Base-by-base conservation (phyloP, 2,888 invertebrate genomes). In the Andrena praecox region DNA sequence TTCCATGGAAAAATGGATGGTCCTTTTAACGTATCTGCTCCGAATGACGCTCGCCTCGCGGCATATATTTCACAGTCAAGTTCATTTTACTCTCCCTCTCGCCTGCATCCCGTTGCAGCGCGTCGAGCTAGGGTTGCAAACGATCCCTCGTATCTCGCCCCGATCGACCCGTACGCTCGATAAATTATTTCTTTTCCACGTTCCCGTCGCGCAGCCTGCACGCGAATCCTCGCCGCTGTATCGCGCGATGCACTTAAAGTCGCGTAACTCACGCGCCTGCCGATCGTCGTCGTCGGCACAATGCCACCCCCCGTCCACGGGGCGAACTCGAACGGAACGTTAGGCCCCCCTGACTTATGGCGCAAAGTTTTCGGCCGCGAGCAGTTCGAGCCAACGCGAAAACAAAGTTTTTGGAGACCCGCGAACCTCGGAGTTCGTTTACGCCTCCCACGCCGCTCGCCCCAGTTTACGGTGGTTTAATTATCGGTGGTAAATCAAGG, bases 401-500 rank as follows among this genome's bases (percentile, higher is more conserved):
- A 88, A 80, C 80, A 88, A 91, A 91, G 87, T 91, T 91, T 90
- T 90, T 87, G 89, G 90, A 78, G 87, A 89, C 86, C 84, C 50
- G 66, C 16, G 56, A 29, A n/a, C 68, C 33, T 64, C 69, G 69
- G 62, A 54, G 78, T 62, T 48, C 85, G 85, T 83, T 82, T 83
- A 77, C 84, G 66, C 76, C 76, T 70, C 64, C 78, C 66, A 31
- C 77, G 70, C 31, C 66, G 20, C 80, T 68, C 80, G 67, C 72
- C 76, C 77, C 74, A 80, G 84, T 89, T 92, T 91, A 91, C 91
- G 89, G 88, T 91, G 91, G 89, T 93, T 93, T 93, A 93, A 93
- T 93, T 93, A 93, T 93, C 90, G 90, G 91, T 88, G 91, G 91
- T 92, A 92, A 92, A 92, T 92, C 91, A 91, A 82, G 85, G 80